phyloP scores from a whole-genome alignment of 2,888 invertebrate species.

The Acrobasis suavella region DNA sequence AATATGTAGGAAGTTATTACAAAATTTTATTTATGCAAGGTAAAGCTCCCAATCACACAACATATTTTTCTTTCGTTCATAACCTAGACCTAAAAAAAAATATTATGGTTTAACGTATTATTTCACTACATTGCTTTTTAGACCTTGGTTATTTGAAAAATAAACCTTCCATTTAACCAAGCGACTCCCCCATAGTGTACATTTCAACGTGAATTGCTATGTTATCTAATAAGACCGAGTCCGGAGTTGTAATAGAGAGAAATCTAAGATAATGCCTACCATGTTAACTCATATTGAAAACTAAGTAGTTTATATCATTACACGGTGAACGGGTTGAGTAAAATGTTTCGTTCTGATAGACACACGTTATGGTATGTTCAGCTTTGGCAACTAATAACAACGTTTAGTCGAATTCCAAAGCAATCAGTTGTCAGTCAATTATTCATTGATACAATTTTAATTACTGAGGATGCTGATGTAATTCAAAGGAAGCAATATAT shows the following conservation, averaged over 20 bases:
- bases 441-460: background rate
- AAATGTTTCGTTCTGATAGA: constrained; percentile 19
- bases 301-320: constrained; percentile 7
- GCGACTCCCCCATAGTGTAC: no score
- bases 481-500: constrained; percentile 2
- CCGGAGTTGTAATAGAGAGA: background rate
- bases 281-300: constrained; percentile 1
- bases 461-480: background rate
- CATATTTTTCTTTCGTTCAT: no score
- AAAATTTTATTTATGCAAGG: no score
- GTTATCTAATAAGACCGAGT: background rate
- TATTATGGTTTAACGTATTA: no score
- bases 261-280: background rate
- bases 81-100: no score
- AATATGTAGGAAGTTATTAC: no score
- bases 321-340: constrained; percentile 13
- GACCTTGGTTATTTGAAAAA: no score
- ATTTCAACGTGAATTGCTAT: no score
- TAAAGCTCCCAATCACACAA: no score
- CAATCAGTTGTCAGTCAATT: background rate
- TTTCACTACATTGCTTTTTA: no score
- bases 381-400: constrained; percentile 10
- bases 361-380: constrained; percentile 7
- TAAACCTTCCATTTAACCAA: no score
- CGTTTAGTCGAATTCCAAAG: constrained; percentile 4